Conservation (phyloP, 2,113 vertebrate genomes). For the Anseranas semipalmata region DNA sequence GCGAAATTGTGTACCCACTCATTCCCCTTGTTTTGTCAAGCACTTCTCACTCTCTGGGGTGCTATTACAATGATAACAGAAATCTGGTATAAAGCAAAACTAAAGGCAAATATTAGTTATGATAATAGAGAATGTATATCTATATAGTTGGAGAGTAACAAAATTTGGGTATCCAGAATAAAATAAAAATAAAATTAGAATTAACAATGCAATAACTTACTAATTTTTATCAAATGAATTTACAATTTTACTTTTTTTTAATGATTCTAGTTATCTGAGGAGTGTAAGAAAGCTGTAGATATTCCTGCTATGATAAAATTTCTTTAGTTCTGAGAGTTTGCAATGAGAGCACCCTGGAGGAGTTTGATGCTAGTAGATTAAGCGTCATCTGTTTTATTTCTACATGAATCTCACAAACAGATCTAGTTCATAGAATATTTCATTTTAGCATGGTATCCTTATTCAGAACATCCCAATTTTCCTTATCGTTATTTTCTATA, state of each 20-base stretch:
- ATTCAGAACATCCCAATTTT: background rate
- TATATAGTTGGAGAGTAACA: background rate
- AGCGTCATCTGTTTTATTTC: background rate
- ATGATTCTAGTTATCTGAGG: background rate
- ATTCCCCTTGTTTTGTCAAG: background rate
- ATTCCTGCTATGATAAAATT: background rate
- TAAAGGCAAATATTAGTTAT: background rate
- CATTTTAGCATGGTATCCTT: fast-evolving
- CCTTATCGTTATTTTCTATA: background rate
- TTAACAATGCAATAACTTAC: background rate
- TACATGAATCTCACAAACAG: background rate
- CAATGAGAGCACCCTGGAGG: background rate
- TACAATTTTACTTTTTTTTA: no score
- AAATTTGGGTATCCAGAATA: background rate
- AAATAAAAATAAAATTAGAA: background rate
- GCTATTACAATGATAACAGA: background rate
- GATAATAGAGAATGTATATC: background rate
- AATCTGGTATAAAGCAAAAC: background rate
- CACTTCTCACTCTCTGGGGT: background rate
- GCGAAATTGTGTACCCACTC: fast-evolving
- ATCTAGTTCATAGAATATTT: background rate
- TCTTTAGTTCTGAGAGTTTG: background rate
- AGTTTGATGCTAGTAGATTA: background rate
- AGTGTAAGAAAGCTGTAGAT: background rate
- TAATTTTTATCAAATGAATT: background rate